Evolutionary conservation across 2,888 invertebrate genomes (phyloP).

Genomic region (Oasisia sp.): DNA sequence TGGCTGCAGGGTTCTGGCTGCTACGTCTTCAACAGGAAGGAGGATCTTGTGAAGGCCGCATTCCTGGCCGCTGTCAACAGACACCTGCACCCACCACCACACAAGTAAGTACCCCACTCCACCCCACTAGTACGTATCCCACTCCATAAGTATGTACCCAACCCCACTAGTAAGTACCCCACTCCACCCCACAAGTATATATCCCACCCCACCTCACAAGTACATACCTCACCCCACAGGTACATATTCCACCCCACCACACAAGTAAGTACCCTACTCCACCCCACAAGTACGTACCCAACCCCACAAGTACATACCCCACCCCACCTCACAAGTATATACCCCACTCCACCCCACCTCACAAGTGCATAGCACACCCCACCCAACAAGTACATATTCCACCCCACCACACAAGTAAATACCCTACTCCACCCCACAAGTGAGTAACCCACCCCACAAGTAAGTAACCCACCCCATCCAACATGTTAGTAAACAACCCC

Average conservation of each 20-base stretch:
- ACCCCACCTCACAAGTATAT: not conserved
- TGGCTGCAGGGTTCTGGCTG: constrained; percentile 52
- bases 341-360: not conserved
- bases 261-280: not conserved
- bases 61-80: constrained; percentile 57
- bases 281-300: not conserved
- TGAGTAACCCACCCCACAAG: too few species aligned
- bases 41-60: constrained; percentile 57
- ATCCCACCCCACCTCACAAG: not conserved
- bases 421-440: not conserved
- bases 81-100: constrained; percentile 60
- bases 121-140: not conserved
- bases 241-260: too few species aligned
- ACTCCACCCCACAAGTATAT: not conserved
- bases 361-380: not conserved
- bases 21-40: constrained; percentile 53
- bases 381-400: not conserved
- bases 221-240: not conserved
- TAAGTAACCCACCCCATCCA: too few species aligned
- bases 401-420: not conserved
- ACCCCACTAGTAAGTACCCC: not conserved
- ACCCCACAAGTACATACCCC: not conserved
- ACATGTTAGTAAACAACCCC: too few species aligned
- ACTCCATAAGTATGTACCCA: not conserved
- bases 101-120: constrained; percentile 53